These are phyloP conservation scores for Pangasius mekongensis DNA, from an alignment of 2,797 vertebrate species.

Conservation along the genomic window DNA sequence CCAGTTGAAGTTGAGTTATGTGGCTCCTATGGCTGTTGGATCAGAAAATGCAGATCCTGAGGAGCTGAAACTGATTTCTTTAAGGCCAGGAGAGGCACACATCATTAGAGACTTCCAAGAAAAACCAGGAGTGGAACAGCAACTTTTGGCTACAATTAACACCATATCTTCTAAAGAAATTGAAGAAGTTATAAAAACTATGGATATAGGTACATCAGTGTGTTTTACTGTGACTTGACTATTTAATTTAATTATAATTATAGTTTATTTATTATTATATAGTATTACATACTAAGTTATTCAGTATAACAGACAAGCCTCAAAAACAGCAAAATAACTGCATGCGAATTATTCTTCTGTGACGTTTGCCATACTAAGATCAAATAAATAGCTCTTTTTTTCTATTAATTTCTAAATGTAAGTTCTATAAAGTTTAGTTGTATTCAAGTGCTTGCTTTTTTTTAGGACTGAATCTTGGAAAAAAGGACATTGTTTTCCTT, in stretches of 20 bases:
- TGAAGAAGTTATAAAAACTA: slow-evolving; percentile 6
- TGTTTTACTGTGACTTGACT: not conserved
- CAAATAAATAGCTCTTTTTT: not conserved
- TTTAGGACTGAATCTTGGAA: slow-evolving; percentile 71
- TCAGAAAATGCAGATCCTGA: slow-evolving; percentile 76
- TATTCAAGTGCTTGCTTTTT: slow-evolving; percentile 15
- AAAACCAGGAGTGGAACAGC: slow-evolving; percentile 80
- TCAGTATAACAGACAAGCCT: not conserved
- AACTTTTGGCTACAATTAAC: slow-evolving; percentile 80
- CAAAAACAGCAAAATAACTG: not conserved
- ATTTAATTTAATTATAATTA: not conserved
- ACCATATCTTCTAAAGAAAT: slow-evolving; percentile 75
- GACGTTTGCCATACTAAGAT: not conserved
- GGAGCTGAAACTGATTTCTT: slow-evolving; percentile 84
- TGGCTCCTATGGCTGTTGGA: slow-evolving; percentile 86
- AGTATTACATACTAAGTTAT: no score
- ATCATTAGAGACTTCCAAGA: slow-evolving; percentile 83
- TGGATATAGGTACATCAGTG: slow-evolving; percentile 63
- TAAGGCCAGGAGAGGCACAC: slow-evolving; percentile 82
- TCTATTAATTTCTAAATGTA: not conserved
- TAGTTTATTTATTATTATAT: not conserved
- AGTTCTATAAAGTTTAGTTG: not conserved
- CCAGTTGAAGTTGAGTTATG: slow-evolving; percentile 80
- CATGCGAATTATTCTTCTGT: slow-evolving; percentile 5
- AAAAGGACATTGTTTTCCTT: slow-evolving; percentile 90